Evolutionary conservation across 1,140 invertebrate genomes (phyloP).

Genomic region (Drosophila subobscura): DNA sequence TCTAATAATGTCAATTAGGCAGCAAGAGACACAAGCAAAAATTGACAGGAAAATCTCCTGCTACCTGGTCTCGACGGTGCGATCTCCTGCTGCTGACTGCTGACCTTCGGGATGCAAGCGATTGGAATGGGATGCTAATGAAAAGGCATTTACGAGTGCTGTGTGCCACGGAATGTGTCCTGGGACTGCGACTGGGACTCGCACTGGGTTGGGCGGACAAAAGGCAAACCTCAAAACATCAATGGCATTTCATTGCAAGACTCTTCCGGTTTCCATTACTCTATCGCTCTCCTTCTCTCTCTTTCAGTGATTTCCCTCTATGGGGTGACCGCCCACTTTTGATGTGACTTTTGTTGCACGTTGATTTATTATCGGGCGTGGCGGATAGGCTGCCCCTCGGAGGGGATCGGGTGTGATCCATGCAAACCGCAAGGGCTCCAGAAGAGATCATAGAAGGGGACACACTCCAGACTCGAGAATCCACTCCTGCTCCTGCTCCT

Average conservation of each 20-base stretch:
- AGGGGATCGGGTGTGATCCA: conserved; percentile 31
- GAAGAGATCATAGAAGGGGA: background rate
- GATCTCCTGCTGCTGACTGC: conserved; percentile 51
- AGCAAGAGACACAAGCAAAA: conserved; percentile 20
- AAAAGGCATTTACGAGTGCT: conserved; percentile 43
- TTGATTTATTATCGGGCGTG: conserved; percentile 55
- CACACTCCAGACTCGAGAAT: no score
- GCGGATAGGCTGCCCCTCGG: background rate
- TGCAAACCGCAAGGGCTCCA: conserved; percentile 7
- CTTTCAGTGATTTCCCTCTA: no score
- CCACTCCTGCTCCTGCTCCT: background rate
- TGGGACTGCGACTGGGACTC: conserved; percentile 10
- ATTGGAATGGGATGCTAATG: conserved; percentile 52
- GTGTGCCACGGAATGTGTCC: background rate
- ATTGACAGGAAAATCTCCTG: conserved; percentile 47
- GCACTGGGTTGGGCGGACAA: conserved; percentile 31
- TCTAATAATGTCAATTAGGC: conserved; percentile 75
- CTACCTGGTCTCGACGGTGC: conserved; percentile 47
- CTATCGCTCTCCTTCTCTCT: background rate
- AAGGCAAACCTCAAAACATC: conserved; percentile 70
- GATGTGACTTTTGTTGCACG: conserved; percentile 3
- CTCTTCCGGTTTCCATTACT: conserved; percentile 37
- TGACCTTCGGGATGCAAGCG: conserved; percentile 51
- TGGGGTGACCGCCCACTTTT: conserved; percentile 36
- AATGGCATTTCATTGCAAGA: conserved; percentile 3